phyloP scores from a whole-genome alignment of 2,797 vertebrate species.

The Mastacembelus armatus region DNA sequence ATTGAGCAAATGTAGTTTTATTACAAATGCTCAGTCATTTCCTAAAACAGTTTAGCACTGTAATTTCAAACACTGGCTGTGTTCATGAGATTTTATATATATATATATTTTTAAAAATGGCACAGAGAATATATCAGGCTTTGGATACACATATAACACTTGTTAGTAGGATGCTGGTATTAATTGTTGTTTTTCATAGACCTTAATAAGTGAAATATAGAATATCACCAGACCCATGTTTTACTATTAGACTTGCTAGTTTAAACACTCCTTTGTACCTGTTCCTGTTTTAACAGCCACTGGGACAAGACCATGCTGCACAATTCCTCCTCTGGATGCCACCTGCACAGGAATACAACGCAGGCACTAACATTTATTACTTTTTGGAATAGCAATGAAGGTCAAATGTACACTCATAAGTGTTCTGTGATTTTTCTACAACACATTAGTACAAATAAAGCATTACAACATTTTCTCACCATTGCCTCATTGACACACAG shows the following conservation, averaged over 20 bases:
- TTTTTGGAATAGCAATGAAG: too few relatives aligned
- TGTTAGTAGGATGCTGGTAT: neutral
- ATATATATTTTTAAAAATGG: too few relatives aligned
- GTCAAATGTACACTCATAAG: too few relatives aligned
- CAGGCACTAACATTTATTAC: neutral
- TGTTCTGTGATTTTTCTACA: neutral
- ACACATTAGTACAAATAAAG: neutral
- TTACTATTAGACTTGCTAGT: neutral
- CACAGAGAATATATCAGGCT: neutral
- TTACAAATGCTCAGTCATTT: neutral
- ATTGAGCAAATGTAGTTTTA: neutral
- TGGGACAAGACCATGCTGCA: conserved; percentile 66
- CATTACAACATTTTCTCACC: neutral
- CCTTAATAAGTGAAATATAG: too few relatives aligned
- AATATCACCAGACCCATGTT: neutral
- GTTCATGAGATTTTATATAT: neutral
- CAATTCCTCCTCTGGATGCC: conserved; percentile 85
- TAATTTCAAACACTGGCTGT: too few relatives aligned
- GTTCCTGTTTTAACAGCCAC: conserved; percentile 64
- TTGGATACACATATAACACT: neutral
- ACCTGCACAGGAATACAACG: conserved; percentile 76
- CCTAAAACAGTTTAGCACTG: neutral
- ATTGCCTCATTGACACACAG: too few relatives aligned
- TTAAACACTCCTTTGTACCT: conserved; percentile 71
- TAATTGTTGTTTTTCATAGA: too few relatives aligned